These are phyloP conservation scores for Asteroscopus sphinx DNA, from an alignment of 2,888 invertebrate genomes.

Conservation along the genomic window DNA sequence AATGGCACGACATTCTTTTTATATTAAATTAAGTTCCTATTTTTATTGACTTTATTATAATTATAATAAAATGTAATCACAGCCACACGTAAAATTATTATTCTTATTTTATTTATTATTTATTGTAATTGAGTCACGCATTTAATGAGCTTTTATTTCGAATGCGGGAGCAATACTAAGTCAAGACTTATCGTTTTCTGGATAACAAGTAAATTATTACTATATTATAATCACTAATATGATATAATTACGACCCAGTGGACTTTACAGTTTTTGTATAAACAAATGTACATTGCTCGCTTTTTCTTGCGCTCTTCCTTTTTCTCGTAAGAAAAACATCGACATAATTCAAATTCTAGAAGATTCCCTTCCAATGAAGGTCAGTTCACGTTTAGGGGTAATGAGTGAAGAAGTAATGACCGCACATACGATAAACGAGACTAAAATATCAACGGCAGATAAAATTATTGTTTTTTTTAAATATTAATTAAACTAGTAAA, in stretches of 20 bases:
- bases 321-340: slow-evolving; percentile 2
- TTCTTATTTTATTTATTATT: too few relatives aligned
- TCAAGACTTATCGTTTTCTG: slow-evolving; percentile 64
- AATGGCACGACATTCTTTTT: slow-evolving; percentile 20
- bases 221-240: slow-evolving; percentile 53
- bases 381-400: slow-evolving; percentile 25
- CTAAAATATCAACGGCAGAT: slow-evolving; percentile 60
- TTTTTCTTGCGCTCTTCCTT: slow-evolving; percentile 1
- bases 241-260: slow-evolving; percentile 50
- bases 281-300: slow-evolving; percentile 56
- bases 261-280: slow-evolving; percentile 59
- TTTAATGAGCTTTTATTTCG: slow-evolving; percentile 60
- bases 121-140: slow-evolving; percentile 67
- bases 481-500: slow-evolving; percentile 46
- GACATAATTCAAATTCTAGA: slow-evolving; percentile 52
- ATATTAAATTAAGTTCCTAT: not conserved
- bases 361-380: slow-evolving; percentile 28
- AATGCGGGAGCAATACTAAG: slow-evolving; percentile 70
- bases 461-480: slow-evolving; percentile 55
- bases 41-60: not conserved
- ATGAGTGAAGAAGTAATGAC: slow-evolving; percentile 70
- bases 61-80: slow-evolving; percentile 28
- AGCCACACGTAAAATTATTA: too few relatives aligned
- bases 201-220: slow-evolving; percentile 67
- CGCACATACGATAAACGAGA: slow-evolving; percentile 67